phyloP scores from a whole-genome alignment of 2,888 invertebrate species.

The Gandaritis pyraliata region DNA sequence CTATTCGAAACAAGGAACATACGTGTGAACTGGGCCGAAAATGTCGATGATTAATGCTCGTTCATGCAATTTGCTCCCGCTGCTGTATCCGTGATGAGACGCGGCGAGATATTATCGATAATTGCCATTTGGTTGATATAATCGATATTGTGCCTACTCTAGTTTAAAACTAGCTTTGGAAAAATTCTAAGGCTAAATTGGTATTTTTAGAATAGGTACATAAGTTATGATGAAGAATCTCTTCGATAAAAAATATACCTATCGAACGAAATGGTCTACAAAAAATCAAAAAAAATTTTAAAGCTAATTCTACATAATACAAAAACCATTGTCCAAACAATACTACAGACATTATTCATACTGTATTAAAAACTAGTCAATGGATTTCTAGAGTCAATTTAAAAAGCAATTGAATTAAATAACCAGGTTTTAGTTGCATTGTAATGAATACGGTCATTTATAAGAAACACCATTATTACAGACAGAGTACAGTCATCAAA shows the following conservation, averaged over 20 bases:
- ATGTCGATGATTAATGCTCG: constrained; percentile 42
- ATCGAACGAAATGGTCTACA: too few relatives aligned
- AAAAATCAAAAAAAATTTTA: too few relatives aligned
- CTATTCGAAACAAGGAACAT: constrained; percentile 37
- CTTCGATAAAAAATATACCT: too few relatives aligned
- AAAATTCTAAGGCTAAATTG: constrained; percentile 13
- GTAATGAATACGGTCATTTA: constrained; percentile 8
- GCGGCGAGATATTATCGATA: constrained; percentile 26
- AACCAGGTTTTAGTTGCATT: neutral
- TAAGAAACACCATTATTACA: constrained; percentile 14
- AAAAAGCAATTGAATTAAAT: constrained; percentile 2
- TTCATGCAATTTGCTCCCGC: constrained; percentile 32
- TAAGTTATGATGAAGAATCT: constrained; percentile 1
- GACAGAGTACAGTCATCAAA: constrained; percentile 5
- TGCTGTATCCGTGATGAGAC: constrained; percentile 30
- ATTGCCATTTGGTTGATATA: constrained; percentile 18
- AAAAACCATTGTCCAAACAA: too few relatives aligned
- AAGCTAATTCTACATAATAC: too few relatives aligned
- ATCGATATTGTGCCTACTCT: constrained; percentile 23
- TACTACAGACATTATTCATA: too few relatives aligned
- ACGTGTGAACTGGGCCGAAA: constrained; percentile 40
- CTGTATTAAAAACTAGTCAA: neutral
- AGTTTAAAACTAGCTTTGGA: constrained; percentile 11
- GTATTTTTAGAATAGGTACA: constrained; percentile 1
- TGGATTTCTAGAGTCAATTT: neutral